phyloP scores from a whole-genome alignment of 2,113 vertebrate genomes.

The Nothocercus julius region DNA sequence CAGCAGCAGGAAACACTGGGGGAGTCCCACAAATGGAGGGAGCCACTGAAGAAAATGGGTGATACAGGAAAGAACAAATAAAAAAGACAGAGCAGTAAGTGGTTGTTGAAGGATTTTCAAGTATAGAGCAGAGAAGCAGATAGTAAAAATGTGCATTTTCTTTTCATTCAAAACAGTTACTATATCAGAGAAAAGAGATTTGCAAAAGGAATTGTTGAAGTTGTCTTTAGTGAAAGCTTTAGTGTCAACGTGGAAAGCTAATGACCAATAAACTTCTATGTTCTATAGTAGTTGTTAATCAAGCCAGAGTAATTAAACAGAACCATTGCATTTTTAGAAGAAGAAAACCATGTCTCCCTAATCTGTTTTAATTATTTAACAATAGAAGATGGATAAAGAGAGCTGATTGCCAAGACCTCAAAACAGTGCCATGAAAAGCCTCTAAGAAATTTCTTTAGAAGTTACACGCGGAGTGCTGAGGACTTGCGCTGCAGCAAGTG shows the following conservation, averaged over 20 bases:
- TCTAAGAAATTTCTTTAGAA: not conserved
- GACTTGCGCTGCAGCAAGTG: not conserved
- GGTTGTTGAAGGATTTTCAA: not conserved
- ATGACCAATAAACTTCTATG: rapidly evolving
- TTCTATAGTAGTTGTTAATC: not conserved
- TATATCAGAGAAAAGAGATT: not conserved
- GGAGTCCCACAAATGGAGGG: not conserved
- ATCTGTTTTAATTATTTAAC: not conserved
- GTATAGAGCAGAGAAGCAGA: not conserved
- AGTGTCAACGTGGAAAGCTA: not conserved
- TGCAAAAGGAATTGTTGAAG: not conserved
- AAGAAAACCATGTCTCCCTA: not conserved
- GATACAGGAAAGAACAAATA: too few species aligned
- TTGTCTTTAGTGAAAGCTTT: not conserved
- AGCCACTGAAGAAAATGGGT: not conserved
- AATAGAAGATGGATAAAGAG: not conserved
- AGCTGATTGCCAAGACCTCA: not conserved
- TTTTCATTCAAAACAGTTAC: not conserved
- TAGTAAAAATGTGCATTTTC: not conserved
- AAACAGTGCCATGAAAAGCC: not conserved
- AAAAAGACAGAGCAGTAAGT: not conserved
- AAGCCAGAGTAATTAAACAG: not conserved
- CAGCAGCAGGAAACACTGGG: rapidly evolving
- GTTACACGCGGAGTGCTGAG: not conserved
- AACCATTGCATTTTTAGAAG: not conserved